phyloP scores from a whole-genome alignment of 2,113 vertebrate species.

The Talpa occidentalis region DNA sequence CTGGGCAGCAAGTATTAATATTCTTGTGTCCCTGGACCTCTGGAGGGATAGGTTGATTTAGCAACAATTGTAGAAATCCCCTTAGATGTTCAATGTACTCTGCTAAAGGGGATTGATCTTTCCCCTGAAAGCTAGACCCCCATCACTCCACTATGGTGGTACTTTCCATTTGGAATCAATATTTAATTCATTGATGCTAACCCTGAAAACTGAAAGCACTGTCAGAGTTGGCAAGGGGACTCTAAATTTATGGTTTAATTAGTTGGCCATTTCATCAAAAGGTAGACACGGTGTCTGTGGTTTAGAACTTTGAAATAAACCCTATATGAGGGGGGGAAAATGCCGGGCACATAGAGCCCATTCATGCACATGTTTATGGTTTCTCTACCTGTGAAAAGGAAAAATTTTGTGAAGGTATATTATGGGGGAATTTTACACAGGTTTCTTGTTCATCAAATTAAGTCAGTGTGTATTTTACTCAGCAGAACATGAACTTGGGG shows the following conservation, averaged over 20 bases:
- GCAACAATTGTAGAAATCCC: background rate
- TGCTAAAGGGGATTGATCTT: background rate
- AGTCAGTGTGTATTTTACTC: slow-evolving; percentile 64
- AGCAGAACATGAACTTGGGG: background rate
- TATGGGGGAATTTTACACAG: slow-evolving; percentile 69
- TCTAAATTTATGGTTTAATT: slow-evolving; percentile 88
- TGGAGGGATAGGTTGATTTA: background rate
- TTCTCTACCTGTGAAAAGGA: slow-evolving; percentile 85
- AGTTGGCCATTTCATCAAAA: slow-evolving; percentile 86
- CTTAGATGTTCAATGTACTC: background rate
- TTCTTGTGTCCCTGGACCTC: background rate
- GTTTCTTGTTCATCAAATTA: slow-evolving; percentile 75
- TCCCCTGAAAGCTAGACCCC: background rate
- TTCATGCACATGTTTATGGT: slow-evolving; percentile 87
- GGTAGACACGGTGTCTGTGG: slow-evolving; percentile 87
- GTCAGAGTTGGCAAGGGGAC: slow-evolving; percentile 81
- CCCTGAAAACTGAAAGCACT: slow-evolving; percentile 75
- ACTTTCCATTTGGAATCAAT: slow-evolving; percentile 62
- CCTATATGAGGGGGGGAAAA: slow-evolving; percentile 80
- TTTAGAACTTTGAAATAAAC: slow-evolving; percentile 87
- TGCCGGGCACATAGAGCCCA: slow-evolving; percentile 84
- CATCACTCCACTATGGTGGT: slow-evolving; percentile 9
- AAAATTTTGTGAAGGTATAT: slow-evolving; percentile 81
- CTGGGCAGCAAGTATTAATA: background rate
- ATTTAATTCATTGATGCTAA: slow-evolving; percentile 70